Conservation (phyloP, 2,888 invertebrate genomes). For the Aphidius colemani region DNA sequence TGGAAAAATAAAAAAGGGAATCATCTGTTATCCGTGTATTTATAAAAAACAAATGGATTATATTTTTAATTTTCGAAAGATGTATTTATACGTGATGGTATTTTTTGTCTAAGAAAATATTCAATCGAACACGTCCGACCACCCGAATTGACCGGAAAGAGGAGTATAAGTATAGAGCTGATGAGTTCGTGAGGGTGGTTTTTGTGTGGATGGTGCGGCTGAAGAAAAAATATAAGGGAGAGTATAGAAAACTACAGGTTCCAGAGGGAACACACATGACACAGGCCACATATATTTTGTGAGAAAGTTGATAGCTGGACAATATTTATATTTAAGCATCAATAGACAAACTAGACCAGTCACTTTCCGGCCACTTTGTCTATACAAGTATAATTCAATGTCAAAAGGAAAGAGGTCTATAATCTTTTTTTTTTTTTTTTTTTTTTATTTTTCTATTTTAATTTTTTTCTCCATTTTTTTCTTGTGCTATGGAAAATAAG, state of each 20-base stretch:
- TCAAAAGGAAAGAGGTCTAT: not conserved
- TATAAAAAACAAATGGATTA: not conserved
- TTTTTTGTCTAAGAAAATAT: not conserved
- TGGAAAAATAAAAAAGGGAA: too few species aligned
- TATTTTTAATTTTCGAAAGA: not conserved
- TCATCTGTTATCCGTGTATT: too few species aligned
- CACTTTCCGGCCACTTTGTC: slow-evolving; percentile 15
- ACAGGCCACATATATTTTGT: too few species aligned
- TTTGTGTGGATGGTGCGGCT: slow-evolving; percentile 11
- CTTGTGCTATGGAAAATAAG: slow-evolving; percentile 12
- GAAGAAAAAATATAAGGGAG: slow-evolving; percentile 1
- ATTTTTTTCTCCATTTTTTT: not conserved
- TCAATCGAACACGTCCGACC: too few species aligned
- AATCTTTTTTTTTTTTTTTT: not conserved
- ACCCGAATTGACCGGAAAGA: not conserved
- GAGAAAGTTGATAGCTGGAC: too few species aligned
- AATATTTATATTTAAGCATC: too few species aligned
- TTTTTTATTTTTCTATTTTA: not conserved
- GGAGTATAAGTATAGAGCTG: not conserved
- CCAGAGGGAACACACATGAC: too few species aligned
- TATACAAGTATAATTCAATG: not conserved
- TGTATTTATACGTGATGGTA: not conserved
- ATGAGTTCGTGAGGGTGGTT: not conserved
- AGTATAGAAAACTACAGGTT: too few species aligned
- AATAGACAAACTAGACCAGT: not conserved